Conservation (phyloP, 2,888 invertebrate genomes). For the Altica lythri region DNA sequence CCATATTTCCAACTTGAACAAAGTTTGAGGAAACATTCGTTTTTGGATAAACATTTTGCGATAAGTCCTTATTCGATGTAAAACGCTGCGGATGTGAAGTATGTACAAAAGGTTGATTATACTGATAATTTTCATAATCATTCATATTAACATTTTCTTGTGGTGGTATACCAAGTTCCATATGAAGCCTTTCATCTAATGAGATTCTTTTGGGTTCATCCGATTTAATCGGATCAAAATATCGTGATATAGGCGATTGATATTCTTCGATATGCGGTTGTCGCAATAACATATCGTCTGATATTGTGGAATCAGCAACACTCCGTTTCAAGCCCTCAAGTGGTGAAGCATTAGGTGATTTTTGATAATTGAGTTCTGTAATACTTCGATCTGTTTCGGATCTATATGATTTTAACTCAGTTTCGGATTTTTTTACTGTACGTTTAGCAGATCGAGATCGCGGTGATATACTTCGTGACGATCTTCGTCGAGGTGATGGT, state of each 20-base stretch:
- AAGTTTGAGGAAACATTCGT: conserved; percentile 34
- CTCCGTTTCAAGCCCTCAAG: conserved; percentile 56
- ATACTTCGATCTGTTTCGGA: too few relatives aligned
- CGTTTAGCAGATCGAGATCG: conserved; percentile 15
- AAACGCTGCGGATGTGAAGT: conserved; percentile 1
- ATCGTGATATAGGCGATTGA: conserved; percentile 42
- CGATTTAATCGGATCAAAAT: conserved; percentile 24
- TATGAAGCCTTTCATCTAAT: conserved; percentile 65
- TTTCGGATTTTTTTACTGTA: too few relatives aligned
- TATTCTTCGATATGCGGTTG: conserved; percentile 46
- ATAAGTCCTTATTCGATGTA: neutral
- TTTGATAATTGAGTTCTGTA: conserved; percentile 2
- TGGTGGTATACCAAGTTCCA: conserved; percentile 65
- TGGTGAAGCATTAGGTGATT: conserved; percentile 47
- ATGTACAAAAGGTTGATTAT: conserved; percentile 23
- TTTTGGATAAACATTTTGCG: conserved; percentile 12
- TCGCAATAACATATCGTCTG: conserved; percentile 57
- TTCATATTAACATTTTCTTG: conserved; percentile 59
- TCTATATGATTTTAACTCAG: too few relatives aligned
- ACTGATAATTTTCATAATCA: conserved; percentile 35
- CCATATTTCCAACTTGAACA: conserved; percentile 64
- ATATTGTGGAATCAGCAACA: conserved; percentile 62
- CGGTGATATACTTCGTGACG: conserved; percentile 33
- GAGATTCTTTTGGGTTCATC: conserved; percentile 63
- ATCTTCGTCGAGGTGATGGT: conserved; percentile 36